Base-by-base conservation (phyloP, 2,797 vertebrate species). In the Diceros bicornis region DNA sequence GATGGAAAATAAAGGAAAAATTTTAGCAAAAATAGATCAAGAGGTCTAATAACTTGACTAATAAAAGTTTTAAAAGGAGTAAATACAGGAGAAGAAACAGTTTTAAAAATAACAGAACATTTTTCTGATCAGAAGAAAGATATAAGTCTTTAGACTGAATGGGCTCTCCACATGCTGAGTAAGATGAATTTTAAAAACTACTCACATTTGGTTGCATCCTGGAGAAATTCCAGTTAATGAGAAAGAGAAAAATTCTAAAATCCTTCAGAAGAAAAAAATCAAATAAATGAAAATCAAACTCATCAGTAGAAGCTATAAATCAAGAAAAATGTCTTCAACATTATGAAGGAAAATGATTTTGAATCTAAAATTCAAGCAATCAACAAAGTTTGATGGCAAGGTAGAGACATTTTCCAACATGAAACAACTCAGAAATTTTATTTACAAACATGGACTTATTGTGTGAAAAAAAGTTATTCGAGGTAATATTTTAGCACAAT, bases 191-290 rank as follows among this genome's bases (percentile, higher is more conserved):
- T 89, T 77, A 68, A 79, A 78, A 91, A 50, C 23, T n/a, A 34
- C 44, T 72, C n/a, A 14, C 8, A 17, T 72, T 23, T 64, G 29
- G 4, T 25, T 16, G 1, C 34, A 57, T 50, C 4, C 9, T 77
- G 59, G 52, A 61, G 62, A 96, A 82, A 72, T 66, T 87, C 90
- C 41, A 37, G 18, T 78, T 69, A 52, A 32, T 18, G 21, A 59
- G 61, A 69, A 71, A n/a, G 29, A 92, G 29, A 37, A 93, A 87
- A 95, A n/a, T 50, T n/a, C 7, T 44, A 82, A 86, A 89, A 47
- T 72, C 13, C 9, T 75, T 62, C 21, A 91, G 59, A 47, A 91
- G 59, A 47, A 72, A 83, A 72, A 79, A 72, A 9, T 57, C 25
- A 74, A 81, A 79, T 59, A 84, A 62, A 75, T 41, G 8, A 95